Conservation (phyloP, 2,888 invertebrate genomes). For the Apotomis betuletana region DNA sequence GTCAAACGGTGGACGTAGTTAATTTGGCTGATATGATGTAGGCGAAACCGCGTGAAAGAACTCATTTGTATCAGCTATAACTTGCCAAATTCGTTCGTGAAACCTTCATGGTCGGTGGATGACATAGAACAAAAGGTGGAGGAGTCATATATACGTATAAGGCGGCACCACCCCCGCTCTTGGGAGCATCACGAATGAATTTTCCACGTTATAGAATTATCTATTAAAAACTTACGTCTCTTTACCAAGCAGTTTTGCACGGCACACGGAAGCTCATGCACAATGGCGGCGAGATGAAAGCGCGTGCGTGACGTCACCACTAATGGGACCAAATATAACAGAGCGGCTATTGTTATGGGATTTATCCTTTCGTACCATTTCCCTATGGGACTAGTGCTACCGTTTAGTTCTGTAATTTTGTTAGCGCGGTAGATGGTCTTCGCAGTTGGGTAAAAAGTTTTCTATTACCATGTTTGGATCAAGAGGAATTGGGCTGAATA, state of each 20-base stretch:
- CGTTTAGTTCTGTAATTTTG: conserved; percentile 9
- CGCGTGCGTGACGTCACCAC: conserved; percentile 42
- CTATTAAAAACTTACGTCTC: conserved; percentile 15
- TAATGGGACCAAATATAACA: conserved; percentile 40
- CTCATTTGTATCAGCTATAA: too few species aligned
- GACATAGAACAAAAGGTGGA: too few species aligned
- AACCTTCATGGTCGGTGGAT: too few species aligned
- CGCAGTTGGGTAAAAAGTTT: too few species aligned
- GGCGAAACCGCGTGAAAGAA: too few species aligned
- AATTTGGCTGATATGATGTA: too few species aligned
- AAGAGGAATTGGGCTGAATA: too few species aligned
- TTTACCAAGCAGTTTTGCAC: conserved; percentile 20
- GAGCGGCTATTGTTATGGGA: conserved; percentile 35
- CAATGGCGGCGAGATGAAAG: conserved; percentile 42
- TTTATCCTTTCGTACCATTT: conserved; percentile 27
- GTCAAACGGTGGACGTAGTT: too few species aligned
- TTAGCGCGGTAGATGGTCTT: background rate
- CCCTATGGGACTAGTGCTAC: conserved; percentile 28
- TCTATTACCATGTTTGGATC: too few species aligned
- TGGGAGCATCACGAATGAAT: background rate
- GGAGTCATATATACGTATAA: too few species aligned
- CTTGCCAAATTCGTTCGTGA: too few species aligned
- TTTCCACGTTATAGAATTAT: background rate
- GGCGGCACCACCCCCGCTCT: too few species aligned
- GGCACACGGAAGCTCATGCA: conserved; percentile 38